A percentile compares a stretch with the other conserved stretches of the same genome.
These are phyloP conservation scores for Cherax quadricarinatus DNA, from an alignment of 1,140 invertebrate genomes.

Conservation along the genomic window DNA sequence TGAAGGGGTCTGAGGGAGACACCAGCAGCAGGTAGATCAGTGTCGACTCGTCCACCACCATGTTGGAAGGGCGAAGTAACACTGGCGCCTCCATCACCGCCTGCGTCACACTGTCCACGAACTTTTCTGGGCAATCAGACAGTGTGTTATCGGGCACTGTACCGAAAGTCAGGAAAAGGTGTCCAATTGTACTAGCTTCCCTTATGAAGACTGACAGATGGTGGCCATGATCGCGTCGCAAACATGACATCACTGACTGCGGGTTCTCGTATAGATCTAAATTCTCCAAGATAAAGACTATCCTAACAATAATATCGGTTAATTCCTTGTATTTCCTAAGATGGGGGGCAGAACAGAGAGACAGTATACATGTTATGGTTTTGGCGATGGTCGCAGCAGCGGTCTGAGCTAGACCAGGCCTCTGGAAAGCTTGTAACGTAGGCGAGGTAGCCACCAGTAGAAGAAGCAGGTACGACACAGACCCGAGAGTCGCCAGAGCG, in stretches of 20 bases:
- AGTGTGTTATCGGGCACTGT: not conserved
- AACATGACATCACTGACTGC: not conserved
- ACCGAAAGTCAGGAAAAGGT: not conserved
- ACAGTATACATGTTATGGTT: not conserved
- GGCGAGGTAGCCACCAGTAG: not conserved
- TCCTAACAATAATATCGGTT: not conserved
- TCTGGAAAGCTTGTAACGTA: not conserved
- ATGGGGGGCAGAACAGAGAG: not conserved
- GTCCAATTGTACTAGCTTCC: not conserved
- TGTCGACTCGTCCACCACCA: conserved; percentile 36
- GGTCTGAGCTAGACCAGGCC: not conserved
- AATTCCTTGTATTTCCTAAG: not conserved
- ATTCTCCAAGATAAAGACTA: not conserved
- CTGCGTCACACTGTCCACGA: conserved; percentile 29
- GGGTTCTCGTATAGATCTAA: not conserved
- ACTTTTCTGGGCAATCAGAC: not conserved
- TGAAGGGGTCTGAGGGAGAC: conserved; percentile 27
- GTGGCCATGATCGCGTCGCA: not conserved
- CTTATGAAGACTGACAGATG: not conserved
- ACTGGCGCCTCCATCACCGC: conserved; percentile 27
- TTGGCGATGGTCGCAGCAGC: not conserved
- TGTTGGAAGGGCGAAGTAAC: not conserved
- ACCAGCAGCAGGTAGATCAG: conserved; percentile 1
- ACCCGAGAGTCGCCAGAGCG: no score
- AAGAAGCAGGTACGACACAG: not conserved